Evolutionary conservation across 2,888 invertebrate species (phyloP).

Genomic region (Megalurothrips usitatus): DNA sequence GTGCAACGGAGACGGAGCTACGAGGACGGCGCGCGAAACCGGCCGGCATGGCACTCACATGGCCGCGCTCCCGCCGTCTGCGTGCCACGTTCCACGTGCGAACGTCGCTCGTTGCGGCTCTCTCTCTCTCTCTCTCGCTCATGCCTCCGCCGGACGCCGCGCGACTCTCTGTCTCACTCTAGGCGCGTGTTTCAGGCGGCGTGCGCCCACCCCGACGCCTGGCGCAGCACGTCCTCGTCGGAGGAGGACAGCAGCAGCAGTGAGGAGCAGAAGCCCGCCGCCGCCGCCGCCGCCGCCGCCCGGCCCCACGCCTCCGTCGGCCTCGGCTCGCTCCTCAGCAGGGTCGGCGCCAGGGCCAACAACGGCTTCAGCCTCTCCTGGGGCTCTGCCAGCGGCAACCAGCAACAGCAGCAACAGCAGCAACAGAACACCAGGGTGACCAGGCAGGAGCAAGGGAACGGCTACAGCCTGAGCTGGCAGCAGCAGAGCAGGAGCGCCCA

Average conservation of each 20-base stretch:
- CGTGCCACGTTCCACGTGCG: too few species aligned
- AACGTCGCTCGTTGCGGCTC: too few species aligned
- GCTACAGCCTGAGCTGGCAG: not conserved
- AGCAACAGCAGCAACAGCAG: not conserved
- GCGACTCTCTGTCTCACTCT: too few species aligned
- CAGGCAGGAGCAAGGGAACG: not conserved
- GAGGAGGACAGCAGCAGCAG: not conserved
- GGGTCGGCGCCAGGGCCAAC: not conserved
- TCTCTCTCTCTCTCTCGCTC: too few species aligned
- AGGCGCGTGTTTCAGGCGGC: not conserved
- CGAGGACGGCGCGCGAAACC: too few species aligned
- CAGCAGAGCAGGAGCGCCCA: not conserved
- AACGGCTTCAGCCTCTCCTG: too few species aligned
- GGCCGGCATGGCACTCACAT: too few species aligned
- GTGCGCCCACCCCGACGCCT: not conserved
- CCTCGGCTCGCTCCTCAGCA: not conserved
- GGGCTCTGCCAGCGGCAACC: not conserved
- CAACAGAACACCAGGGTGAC: not conserved
- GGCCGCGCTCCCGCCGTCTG: too few species aligned
- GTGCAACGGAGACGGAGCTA: too few species aligned
- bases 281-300: too few species aligned
- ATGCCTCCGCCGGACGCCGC: too few species aligned
- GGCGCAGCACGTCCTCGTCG: not conserved
- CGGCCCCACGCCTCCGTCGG: not conserved
- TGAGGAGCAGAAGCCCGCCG: too few species aligned